Percentiles rank a stretch among this genome's conserved stretches.
phyloP scores from a whole-genome alignment of 2,888 invertebrate genomes.

The Muscina levida region DNA sequence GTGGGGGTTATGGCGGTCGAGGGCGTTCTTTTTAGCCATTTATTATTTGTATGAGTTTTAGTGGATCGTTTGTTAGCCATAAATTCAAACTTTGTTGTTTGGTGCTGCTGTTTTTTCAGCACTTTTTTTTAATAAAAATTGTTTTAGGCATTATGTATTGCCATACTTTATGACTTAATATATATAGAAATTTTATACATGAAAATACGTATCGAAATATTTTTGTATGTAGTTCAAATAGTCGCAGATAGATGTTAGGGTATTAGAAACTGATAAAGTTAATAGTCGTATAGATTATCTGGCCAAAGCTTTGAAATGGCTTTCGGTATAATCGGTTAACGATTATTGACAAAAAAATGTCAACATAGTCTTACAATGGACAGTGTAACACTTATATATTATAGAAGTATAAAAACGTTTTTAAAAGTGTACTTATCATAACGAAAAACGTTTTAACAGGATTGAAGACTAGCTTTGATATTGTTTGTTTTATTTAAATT shows the following conservation, averaged over 20 bases:
- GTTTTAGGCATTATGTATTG: slow-evolving; percentile 57
- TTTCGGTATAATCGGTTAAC: neutral
- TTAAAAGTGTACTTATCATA: no score
- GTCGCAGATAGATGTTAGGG: slow-evolving; percentile 36
- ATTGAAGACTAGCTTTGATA: no score
- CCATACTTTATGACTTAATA: slow-evolving; percentile 60
- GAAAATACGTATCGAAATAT: slow-evolving; percentile 6
- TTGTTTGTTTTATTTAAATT: no score
- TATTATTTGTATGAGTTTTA: slow-evolving; percentile 70
- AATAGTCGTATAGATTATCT: slow-evolving; percentile 25
- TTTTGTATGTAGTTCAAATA: slow-evolving; percentile 2
- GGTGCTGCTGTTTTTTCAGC: slow-evolving; percentile 27
- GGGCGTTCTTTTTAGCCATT: slow-evolving; percentile 48
- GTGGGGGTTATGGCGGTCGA: neutral
- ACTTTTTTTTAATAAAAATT: slow-evolving; percentile 54
- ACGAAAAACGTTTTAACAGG: no score
- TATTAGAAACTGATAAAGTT: slow-evolving; percentile 42
- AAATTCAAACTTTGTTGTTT: slow-evolving; percentile 70
- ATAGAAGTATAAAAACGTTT: no score
- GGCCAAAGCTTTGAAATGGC: slow-evolving; percentile 3
- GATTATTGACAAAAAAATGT: neutral
- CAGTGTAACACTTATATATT: no score
- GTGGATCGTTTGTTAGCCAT: slow-evolving; percentile 74
- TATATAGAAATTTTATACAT: slow-evolving; percentile 26
- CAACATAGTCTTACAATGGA: no score